phyloP scores from a whole-genome alignment of 2,888 invertebrate genomes.

The Lithosia quadra region DNA sequence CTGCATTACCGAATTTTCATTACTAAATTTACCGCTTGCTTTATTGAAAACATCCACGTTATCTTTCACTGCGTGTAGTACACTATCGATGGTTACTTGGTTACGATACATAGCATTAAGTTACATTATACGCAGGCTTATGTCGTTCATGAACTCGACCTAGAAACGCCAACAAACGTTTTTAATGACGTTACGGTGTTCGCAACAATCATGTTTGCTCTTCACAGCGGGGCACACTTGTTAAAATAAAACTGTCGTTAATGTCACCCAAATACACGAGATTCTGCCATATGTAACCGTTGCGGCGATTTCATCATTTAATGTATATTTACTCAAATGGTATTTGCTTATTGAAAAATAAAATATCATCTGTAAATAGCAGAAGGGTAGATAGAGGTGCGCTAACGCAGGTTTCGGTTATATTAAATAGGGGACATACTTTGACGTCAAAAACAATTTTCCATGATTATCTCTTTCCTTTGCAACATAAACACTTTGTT shows the following conservation, averaged over 20 bases:
- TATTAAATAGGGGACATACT: neutral
- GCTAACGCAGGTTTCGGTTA: neutral
- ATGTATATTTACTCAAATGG: neutral
- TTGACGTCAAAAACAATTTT: neutral
- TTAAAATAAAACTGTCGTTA: slow-evolving; percentile 12
- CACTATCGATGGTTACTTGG: neutral
- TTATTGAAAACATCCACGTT: slow-evolving; percentile 2
- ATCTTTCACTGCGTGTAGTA: neutral
- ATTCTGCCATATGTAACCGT: neutral
- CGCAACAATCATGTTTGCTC: slow-evolving; percentile 26
- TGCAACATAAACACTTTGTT: too few relatives aligned
- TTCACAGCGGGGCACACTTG: slow-evolving; percentile 35
- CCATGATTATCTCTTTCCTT: too few relatives aligned
- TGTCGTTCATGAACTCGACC: slow-evolving; percentile 47
- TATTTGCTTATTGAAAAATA: neutral
- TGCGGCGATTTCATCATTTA: slow-evolving; percentile 2
- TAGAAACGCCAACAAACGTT: slow-evolving; percentile 43
- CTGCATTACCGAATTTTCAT: slow-evolving; percentile 10
- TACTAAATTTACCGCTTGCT: slow-evolving; percentile 6
- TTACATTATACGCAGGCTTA: slow-evolving; percentile 6
- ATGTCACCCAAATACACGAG: neutral
- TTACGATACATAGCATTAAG: slow-evolving; percentile 3
- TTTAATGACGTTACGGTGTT: slow-evolving; percentile 36
- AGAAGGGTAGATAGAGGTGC: neutral
- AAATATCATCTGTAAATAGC: neutral